Evolutionary conservation across 2,113 vertebrate genomes (phyloP).

Genomic region (Serinus canaria): DNA sequence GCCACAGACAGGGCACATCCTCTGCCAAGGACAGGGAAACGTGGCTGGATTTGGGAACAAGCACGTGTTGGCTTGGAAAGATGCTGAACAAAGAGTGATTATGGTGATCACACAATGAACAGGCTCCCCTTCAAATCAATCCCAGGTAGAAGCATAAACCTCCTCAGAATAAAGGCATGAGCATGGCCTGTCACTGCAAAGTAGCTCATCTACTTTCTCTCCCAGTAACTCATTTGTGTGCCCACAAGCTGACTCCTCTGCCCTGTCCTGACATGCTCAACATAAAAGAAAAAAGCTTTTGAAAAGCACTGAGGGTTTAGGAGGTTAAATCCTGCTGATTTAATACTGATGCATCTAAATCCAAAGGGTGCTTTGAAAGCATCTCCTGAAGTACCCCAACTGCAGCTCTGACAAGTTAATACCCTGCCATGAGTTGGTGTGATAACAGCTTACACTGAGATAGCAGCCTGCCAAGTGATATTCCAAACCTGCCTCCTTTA

Average conservation of each 20-base stretch:
- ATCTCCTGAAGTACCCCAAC: not conserved
- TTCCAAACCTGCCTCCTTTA: slow-evolving; percentile 39
- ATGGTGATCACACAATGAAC: not conserved
- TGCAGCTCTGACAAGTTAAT: slow-evolving; percentile 58
- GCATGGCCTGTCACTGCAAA: not conserved
- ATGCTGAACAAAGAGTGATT: fast-evolving
- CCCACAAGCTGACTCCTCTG: not conserved
- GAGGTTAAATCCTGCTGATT: slow-evolving; percentile 24
- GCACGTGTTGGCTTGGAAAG: not conserved
- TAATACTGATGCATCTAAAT: slow-evolving; percentile 16
- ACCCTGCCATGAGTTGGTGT: not conserved
- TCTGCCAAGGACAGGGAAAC: not conserved
- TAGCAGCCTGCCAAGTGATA: slow-evolving; percentile 27
- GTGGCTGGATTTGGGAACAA: not conserved
- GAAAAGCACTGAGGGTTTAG: not conserved
- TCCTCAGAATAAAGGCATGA: not conserved
- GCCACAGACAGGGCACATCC: not conserved
- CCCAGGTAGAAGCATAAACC: not conserved
- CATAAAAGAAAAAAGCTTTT: not conserved
- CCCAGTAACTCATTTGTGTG: not conserved
- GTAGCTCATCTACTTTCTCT: not conserved
- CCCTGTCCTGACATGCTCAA: not conserved
- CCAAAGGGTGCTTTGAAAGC: slow-evolving; percentile 26
- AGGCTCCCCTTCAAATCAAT: not conserved
- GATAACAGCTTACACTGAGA: slow-evolving; percentile 32